Evolutionary conservation across 2,113 vertebrate species (phyloP).

Genomic region (Ptyas mucosa): DNA sequence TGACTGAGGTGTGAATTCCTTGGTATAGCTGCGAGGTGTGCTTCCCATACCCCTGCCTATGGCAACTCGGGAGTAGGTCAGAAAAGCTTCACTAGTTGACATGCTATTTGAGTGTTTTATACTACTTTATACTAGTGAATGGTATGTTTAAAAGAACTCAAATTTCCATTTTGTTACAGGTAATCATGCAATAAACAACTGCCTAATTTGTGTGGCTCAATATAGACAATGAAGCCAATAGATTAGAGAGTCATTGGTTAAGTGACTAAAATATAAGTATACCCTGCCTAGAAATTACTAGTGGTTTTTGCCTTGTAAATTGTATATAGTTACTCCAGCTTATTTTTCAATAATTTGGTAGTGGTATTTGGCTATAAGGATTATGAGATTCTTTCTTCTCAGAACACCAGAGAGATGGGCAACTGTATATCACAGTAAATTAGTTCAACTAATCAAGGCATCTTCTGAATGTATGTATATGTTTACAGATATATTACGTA

Average conservation of each 20-base stretch:
- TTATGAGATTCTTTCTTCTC: not conserved
- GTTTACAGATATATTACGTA: too few species aligned
- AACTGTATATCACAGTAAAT: not conserved
- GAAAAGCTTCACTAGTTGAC: too few species aligned
- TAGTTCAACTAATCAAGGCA: not conserved
- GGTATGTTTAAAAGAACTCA: not conserved
- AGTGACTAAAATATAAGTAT: too few species aligned
- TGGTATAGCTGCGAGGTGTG: too few species aligned
- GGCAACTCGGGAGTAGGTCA: too few species aligned
- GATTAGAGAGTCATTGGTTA: not conserved
- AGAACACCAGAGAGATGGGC: not conserved
- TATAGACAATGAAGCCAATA: not conserved
- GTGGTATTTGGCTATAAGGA: not conserved
- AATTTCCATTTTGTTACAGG: not conserved
- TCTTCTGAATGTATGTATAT: not conserved
- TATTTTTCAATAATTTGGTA: not conserved
- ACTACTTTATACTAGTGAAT: not conserved
- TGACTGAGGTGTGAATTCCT: too few species aligned
- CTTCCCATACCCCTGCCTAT: too few species aligned
- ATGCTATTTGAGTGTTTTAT: not conserved
- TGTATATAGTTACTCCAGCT: not conserved
- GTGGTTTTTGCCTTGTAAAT: not conserved
- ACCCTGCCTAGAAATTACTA: too few species aligned
- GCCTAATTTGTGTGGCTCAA: not conserved
- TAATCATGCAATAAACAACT: not conserved